Evolutionary conservation across 2,113 vertebrate species (phyloP).

Genomic region (Poeciliopsis prolifica): DNA sequence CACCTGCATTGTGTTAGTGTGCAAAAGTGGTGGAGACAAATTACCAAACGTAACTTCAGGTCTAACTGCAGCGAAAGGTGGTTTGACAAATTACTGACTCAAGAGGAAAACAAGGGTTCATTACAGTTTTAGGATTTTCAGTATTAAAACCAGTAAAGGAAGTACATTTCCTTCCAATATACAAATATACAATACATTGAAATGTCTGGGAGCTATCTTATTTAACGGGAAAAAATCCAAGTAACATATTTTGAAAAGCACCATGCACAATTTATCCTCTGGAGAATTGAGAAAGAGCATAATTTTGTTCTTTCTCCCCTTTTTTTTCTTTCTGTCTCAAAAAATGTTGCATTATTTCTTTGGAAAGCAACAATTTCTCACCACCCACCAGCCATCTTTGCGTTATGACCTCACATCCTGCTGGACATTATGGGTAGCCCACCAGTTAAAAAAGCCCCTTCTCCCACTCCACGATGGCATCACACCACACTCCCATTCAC

Average conservation of each 20-base stretch:
- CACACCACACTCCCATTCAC: constrained; percentile 56
- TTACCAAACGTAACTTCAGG: background rate
- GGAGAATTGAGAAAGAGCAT: constrained; percentile 41
- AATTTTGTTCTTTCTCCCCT: constrained; percentile 21
- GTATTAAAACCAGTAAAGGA: background rate
- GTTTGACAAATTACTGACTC: background rate
- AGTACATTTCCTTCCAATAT: background rate
- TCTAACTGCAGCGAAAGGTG: background rate
- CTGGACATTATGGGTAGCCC: constrained; percentile 67
- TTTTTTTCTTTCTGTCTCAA: constrained; percentile 4
- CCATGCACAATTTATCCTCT: constrained; percentile 11
- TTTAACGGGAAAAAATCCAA: background rate
- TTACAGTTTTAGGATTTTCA: background rate
- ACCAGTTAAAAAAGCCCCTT: constrained; percentile 71
- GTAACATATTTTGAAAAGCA: no score
- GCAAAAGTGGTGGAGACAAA: background rate
- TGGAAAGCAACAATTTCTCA: constrained; percentile 71
- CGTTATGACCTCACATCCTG: constrained; percentile 76
- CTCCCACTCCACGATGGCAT: constrained; percentile 48
- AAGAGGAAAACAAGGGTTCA: background rate
- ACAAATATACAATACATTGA: background rate
- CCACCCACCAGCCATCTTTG: constrained; percentile 73
- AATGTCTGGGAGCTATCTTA: background rate
- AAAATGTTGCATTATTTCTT: constrained; percentile 62
- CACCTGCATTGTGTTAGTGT: background rate